A percentile compares a stretch with the other conserved stretches of the same genome.
phyloP scores from a whole-genome alignment of 1,140 invertebrate species.

The Chrysomallon squamiferum region DNA sequence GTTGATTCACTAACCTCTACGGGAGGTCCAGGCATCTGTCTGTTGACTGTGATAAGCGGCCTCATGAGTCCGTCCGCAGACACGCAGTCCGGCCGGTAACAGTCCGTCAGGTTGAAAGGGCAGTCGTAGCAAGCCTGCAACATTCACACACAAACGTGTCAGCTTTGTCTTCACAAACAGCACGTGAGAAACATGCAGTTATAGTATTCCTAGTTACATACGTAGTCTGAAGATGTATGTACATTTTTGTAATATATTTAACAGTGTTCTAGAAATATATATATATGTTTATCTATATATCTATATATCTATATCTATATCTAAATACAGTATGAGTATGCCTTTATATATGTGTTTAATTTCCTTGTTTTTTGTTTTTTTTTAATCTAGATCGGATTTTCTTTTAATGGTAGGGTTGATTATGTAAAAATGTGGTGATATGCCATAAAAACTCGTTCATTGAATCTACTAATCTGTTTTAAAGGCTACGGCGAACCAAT shows the following conservation, averaged over 20 bases:
- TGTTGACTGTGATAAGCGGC: slow-evolving; percentile 79
- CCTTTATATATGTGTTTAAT: too few species aligned
- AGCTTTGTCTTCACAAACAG: not conserved
- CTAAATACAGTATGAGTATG: too few species aligned
- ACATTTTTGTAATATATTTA: too few species aligned
- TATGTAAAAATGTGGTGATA: too few species aligned
- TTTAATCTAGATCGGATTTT: too few species aligned
- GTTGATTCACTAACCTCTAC: slow-evolving; percentile 73
- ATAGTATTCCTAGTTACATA: not conserved
- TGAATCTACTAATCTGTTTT: not conserved
- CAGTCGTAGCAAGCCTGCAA: slow-evolving; percentile 82
- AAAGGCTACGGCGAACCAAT: not conserved
- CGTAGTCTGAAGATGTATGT: not conserved
- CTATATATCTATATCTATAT: too few species aligned
- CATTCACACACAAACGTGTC: slow-evolving; percentile 58
- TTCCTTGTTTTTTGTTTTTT: too few species aligned
- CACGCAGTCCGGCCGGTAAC: slow-evolving; percentile 79
- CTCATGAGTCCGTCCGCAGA: slow-evolving; percentile 80
- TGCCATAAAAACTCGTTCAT: not conserved
- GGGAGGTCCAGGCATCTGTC: slow-evolving; percentile 83
- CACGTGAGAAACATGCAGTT: not conserved
- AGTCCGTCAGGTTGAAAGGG: slow-evolving; percentile 78
- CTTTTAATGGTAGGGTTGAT: too few species aligned
- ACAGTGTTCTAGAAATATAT: too few species aligned
- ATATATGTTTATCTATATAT: too few species aligned